Evolutionary conservation across 2,888 invertebrate genomes (phyloP), one percentile per base, ranked within the genome.

Genomic region (Drosophila meridionalis): DNA sequence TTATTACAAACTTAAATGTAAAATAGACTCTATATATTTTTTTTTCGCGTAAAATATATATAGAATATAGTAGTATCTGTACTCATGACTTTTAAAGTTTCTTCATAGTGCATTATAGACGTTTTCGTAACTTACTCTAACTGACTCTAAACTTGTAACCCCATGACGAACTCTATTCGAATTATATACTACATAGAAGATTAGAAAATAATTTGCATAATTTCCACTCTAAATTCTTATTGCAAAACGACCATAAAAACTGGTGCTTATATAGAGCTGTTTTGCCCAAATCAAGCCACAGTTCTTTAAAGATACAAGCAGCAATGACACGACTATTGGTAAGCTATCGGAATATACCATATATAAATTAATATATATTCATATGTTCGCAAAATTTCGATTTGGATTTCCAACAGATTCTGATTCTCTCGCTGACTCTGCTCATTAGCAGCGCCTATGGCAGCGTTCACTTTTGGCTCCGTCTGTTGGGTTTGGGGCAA

Each of bases 201-300:
- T 50, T 50, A 12, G 9, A 26, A n/a, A 53, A 28, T 40, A 1
- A 65, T 69, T 60, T 30, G 30, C 78, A 82, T 65, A 65, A 52
- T 67, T 57, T 76, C 9, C 5, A 59, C 68, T 80, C 4, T 68
- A 66, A 58, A 75, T 78, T 78, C 53, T 28, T 83, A 71, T 82
- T 56, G 34, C 12, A 4, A 9, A 32, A 6, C 26, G 14, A 20
- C 40, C 34, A 30, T 43, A 47, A 30, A 56, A 8, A 12, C 3
- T 20, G 5, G 0, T 12, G 47, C 45, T 59, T 70, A 84, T 59
- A 80, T 69, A 58, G 53, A 7, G 20, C 32, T 28, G 40, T 14
- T 20, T 2, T 9, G 0, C 14, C 43, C 1, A 4, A 2, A 9
- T 47, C 30, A 14, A 28, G 12, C 42, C 38, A 20, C 34, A 65